These are phyloP conservation scores for Corythornis vintsioides DNA, from an alignment of 2,113 vertebrate species.

Conservation along the genomic window DNA sequence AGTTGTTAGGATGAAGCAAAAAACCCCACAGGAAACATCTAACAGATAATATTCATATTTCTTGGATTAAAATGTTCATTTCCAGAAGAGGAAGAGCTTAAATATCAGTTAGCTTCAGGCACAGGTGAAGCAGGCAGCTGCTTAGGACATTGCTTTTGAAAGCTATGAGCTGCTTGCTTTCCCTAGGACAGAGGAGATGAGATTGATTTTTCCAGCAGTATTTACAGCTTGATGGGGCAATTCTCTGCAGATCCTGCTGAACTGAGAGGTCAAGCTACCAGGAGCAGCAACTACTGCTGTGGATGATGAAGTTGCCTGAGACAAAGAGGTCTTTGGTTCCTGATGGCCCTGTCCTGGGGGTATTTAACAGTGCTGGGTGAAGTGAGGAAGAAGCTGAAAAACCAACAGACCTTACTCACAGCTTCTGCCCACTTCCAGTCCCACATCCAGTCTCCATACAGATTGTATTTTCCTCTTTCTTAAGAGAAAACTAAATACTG, in stretches of 20 bases:
- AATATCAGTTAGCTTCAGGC: background rate
- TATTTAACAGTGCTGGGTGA: background rate
- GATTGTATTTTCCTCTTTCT: background rate
- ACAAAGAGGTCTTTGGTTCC: background rate
- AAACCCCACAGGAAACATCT: background rate
- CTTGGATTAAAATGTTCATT: background rate
- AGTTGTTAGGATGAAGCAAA: background rate
- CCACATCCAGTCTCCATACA: background rate
- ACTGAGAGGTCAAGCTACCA: background rate
- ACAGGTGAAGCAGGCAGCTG: conserved; percentile 2
- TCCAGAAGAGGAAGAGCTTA: background rate
- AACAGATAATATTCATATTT: background rate
- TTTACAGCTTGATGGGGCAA: background rate
- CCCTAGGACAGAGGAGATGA: background rate
- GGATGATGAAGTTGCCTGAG: background rate
- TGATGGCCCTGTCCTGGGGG: background rate
- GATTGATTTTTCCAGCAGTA: background rate
- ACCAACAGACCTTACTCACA: background rate
- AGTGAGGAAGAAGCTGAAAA: background rate
- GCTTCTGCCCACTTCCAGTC: background rate
- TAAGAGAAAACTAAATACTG: background rate
- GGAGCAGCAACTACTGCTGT: background rate
- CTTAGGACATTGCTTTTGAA: background rate
- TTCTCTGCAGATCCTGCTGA: background rate
- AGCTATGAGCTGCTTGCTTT: background rate